These are phyloP conservation scores for Phaenicophaeus curvirostris DNA, from an alignment of 2,797 vertebrate species.

Conservation along the genomic window DNA sequence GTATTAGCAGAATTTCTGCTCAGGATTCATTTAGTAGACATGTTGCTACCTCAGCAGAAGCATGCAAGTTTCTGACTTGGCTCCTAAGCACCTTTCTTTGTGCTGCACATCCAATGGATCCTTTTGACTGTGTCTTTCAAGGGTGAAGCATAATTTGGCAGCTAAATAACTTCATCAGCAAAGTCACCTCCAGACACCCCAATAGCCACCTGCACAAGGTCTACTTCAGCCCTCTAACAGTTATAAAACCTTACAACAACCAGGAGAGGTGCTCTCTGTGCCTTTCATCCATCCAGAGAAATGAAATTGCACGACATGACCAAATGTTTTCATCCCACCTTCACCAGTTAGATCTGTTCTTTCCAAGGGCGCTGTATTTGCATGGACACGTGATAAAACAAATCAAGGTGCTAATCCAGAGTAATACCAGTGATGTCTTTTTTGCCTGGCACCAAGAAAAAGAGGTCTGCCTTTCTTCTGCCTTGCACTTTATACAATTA, in stretches of 20 bases:
- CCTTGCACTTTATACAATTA: neutral
- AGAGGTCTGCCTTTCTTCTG: neutral
- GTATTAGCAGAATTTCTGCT: slow-evolving; percentile 36
- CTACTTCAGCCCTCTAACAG: neutral
- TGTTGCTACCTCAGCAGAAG: neutral
- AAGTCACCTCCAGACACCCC: neutral
- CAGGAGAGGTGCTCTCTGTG: neutral
- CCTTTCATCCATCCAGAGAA: neutral
- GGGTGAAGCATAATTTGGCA: neutral
- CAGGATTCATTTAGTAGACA: neutral
- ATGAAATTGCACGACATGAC: neutral
- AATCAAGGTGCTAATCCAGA: neutral
- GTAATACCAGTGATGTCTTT: neutral
- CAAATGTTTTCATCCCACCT: neutral
- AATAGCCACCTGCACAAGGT: neutral
- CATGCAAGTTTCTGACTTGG: neutral
- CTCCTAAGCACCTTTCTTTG: neutral
- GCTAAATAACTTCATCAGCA: neutral
- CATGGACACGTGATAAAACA: fast-evolving
- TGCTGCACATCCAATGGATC: neutral
- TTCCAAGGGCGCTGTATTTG: neutral
- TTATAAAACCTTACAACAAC: neutral
- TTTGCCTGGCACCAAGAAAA: neutral
- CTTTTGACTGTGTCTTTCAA: neutral
- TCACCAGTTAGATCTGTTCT: neutral